Evolutionary conservation across 2,113 vertebrate genomes (phyloP), one percentile per base, ranked within the genome.

Genomic region (Ochotona princeps): DNA sequence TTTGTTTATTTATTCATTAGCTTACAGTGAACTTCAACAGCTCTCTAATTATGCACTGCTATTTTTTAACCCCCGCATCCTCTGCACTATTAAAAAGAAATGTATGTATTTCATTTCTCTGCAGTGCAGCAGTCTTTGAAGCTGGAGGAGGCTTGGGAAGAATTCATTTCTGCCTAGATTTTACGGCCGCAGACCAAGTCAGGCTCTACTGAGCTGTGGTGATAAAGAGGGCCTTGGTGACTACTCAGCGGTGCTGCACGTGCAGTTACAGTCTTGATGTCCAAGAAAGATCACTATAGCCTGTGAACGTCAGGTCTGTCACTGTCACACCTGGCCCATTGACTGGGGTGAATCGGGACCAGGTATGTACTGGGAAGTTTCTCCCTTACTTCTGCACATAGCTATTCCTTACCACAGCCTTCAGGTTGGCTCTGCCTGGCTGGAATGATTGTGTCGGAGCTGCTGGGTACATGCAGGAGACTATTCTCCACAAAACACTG

Each of bases 1-100:
- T 95, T 97, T 94, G 94, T 98, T 97, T 94, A 94, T 98, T 93
- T 94, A 95, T 87, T 91, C 90, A 94, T 85, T 90, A 87, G 73
- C 65, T 97, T 95, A 85, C 79, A 84, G 75, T 72, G 92, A 97
- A 97, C 92, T 97, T 97, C 80, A 96, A 95, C 90, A 92, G 82
- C 57, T 97, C 75, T 89, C 95, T 97, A 95, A 96, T 95, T 94
- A 94, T 67, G 69, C 74, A 63, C 82, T 95, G 96, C 87, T 83
- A 51, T 35, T 11, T 17, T 51, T 20, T 92, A 44, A 85, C 94
- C 78, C 75, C 1, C 2, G 92, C 90, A 67, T 90, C 82, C 92
- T 92, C 94, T 83, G 21, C 17, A 83, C 30, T 23, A 88, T 69
- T 66, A 70, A 82, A 47, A 30, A 20, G 26, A 49, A 63, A 69